Evolutionary conservation across 2,888 invertebrate genomes (phyloP), one percentile per base, ranked within the genome.

Genomic region (Stenoptilia bipunctidactyla): DNA sequence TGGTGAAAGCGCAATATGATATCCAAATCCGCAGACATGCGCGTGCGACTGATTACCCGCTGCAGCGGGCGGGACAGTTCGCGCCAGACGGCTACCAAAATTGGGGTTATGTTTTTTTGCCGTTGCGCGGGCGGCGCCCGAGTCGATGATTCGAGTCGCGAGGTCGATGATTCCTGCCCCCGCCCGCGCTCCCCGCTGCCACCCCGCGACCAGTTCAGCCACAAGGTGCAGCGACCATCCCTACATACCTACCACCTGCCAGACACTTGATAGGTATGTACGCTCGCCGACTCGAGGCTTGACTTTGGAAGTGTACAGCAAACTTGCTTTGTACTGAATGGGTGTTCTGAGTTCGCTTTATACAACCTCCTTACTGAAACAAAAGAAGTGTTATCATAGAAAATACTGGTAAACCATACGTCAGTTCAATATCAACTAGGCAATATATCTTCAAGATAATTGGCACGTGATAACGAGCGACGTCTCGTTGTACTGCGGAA

Each of bases 171-270:
- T 75, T 74, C 62, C 13, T 13, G 58, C 49, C 49, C 46, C 53
- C 51, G 48, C 55, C 56, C 57, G 53, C 59, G 44, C 53, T 47
- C 55, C 38, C 38, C 46, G 42, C 47, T 46, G 53, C 48, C 56
- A 53, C 51, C 56, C 59, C 61, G 56, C 65, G 73, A 80, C 80
- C 79, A 72, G 79, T 80, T 76, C 68, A 64, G 65, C 64, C 73
- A 71, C 74, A 74, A 77, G 75, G 77, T 79, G 76, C 74, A 76
- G 68, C 72, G 61, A 61, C 61, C 66, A 67, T 66, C 76, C 75
- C 75, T 70, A 77, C 70, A 76, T 77, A 79, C 59, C 66, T 79
- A 79, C 75, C 77, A 79, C 79, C 80, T 79, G 80, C 69, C 79
- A 76, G 77, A 75, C 77, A 66, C 70, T 73, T 67, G 62, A 75